These are phyloP conservation scores for Leptobrachium leishanense DNA, from an alignment of 2,113 vertebrate genomes.

Conservation along the genomic window DNA sequence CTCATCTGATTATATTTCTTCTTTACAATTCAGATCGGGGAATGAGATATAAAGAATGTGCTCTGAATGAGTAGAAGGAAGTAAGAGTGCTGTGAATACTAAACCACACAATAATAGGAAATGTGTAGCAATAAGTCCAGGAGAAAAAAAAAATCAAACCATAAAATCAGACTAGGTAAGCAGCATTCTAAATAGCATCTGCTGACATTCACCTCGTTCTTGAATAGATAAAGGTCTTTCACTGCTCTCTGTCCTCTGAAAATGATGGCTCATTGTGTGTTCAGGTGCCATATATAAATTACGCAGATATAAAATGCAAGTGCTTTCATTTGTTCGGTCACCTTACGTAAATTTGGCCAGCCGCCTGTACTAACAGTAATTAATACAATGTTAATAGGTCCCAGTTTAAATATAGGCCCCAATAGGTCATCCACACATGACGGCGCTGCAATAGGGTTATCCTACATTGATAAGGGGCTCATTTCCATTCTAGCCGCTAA, in stretches of 20 bases:
- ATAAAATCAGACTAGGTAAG: slow-evolving; percentile 53
- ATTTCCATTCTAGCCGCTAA: no score
- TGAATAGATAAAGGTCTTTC: slow-evolving; percentile 45
- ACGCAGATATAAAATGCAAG: slow-evolving; percentile 9
- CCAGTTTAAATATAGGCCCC: no score
- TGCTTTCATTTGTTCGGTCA: neutral
- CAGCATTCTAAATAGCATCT: slow-evolving; percentile 49
- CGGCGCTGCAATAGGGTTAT: no score
- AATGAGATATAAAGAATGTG: slow-evolving; percentile 39
- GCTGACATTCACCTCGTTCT: slow-evolving; percentile 44
- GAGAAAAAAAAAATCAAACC: slow-evolving; percentile 46
- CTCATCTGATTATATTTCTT: slow-evolving; percentile 46
- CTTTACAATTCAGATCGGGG: slow-evolving; percentile 43
- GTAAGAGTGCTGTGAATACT: slow-evolving; percentile 49
- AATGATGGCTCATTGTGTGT: slow-evolving; percentile 37
- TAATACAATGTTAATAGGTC: no score
- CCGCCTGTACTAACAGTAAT: no score
- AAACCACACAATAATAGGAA: slow-evolving; percentile 45
- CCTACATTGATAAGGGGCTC: no score
- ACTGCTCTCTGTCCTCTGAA: slow-evolving; percentile 36
- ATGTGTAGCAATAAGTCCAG: slow-evolving; percentile 43
- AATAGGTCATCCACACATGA: no score
- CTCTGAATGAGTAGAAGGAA: slow-evolving; percentile 49
- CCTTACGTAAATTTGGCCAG: neutral
- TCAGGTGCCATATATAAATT: slow-evolving; percentile 42